These are phyloP conservation scores for Pteronotus mesoamericanus DNA, from an alignment of 2,797 vertebrate species.

Conservation along the genomic window DNA sequence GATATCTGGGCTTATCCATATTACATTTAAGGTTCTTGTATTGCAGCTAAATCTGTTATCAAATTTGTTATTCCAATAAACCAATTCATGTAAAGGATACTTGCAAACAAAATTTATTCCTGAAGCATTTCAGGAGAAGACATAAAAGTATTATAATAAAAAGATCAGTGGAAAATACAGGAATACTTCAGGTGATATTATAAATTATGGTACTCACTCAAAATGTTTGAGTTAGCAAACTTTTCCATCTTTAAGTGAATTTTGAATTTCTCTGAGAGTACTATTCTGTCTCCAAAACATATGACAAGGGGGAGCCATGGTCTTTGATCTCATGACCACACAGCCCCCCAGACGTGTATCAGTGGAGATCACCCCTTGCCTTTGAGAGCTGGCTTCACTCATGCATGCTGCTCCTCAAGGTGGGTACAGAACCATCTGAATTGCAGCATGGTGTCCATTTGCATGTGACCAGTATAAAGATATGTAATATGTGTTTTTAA, in stretches of 20 bases:
- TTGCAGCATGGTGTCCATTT: background rate
- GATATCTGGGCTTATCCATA: background rate
- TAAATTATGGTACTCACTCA: background rate
- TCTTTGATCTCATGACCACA: background rate
- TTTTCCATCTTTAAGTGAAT: background rate
- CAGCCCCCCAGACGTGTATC: rapidly evolving
- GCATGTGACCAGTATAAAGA: background rate
- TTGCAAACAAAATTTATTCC: background rate
- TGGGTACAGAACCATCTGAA: background rate
- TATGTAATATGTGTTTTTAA: background rate
- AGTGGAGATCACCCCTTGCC: rapidly evolving
- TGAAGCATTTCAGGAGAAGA: constrained; percentile 21
- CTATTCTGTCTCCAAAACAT: background rate
- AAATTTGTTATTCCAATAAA: background rate
- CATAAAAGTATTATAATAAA: background rate
- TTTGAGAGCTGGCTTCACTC: background rate
- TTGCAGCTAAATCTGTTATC: background rate
- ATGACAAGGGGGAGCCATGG: background rate
- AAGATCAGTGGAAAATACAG: background rate
- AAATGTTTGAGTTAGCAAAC: background rate
- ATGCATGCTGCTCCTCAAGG: rapidly evolving
- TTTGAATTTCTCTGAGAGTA: background rate
- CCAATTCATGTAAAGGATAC: background rate
- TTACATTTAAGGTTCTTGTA: background rate
- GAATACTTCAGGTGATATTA: background rate